These are phyloP conservation scores for Heliconius melpomene DNA, from an alignment of 1,140 invertebrate genomes.

Conservation along the genomic window DNA sequence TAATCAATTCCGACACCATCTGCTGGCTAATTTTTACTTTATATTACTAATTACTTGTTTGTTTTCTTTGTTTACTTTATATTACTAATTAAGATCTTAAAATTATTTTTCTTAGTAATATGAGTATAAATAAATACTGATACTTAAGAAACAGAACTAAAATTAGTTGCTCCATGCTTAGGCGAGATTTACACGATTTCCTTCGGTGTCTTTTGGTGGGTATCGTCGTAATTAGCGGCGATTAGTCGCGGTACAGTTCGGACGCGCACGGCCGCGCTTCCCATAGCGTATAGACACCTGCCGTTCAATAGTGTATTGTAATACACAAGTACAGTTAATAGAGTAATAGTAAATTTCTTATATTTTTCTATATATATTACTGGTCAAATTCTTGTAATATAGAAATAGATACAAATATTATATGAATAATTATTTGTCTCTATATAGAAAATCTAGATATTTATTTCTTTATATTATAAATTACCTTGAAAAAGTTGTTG, in stretches of 20 bases:
- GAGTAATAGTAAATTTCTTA: neutral
- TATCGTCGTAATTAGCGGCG: slow-evolving; percentile 70
- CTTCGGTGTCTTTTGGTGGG: slow-evolving; percentile 39
- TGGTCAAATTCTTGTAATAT: neutral
- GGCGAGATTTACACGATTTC: slow-evolving; percentile 25
- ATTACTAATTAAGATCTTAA: no score
- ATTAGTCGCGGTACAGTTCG: slow-evolving; percentile 69
- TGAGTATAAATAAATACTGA: neutral
- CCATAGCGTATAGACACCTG: slow-evolving; percentile 67
- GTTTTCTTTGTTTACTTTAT: no score
- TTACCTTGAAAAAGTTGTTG: slow-evolving; percentile 25
- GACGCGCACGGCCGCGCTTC: slow-evolving; percentile 77
- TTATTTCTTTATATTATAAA: neutral
- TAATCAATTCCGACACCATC: no score
- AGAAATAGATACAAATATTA: no score
- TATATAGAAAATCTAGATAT: neutral
- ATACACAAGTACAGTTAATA: slow-evolving; percentile 3
- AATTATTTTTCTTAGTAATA: neutral
- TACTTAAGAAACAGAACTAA: neutral
- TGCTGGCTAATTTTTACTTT: no score
- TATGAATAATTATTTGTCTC: neutral
- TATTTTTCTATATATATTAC: neutral
- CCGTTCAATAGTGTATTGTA: slow-evolving; percentile 38
- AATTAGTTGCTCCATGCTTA: slow-evolving; percentile 7
- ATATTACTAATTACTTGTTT: no score